Evolutionary conservation across 2,888 invertebrate genomes (phyloP).

Genomic region (Pherbina coryleti): DNA sequence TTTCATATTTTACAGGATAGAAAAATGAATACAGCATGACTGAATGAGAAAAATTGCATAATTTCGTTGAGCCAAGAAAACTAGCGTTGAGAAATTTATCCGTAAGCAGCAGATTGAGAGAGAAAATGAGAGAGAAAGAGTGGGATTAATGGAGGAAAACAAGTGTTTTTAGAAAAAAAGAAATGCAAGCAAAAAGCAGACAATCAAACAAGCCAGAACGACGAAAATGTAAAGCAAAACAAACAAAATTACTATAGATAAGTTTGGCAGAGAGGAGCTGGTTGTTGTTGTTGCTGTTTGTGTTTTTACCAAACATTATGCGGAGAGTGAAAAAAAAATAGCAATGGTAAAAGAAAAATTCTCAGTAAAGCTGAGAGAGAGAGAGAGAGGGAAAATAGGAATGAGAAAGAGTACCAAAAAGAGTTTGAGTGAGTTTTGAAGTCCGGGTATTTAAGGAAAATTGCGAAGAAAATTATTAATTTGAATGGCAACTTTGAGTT

Average conservation of each 20-base stretch:
- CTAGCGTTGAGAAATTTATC: too few relatives aligned
- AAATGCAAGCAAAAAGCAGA: conserved; percentile 2
- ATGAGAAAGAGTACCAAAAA: neutral
- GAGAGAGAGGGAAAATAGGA: neutral
- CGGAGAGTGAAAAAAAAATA: too few relatives aligned
- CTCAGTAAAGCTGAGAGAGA: neutral
- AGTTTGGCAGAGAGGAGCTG: neutral
- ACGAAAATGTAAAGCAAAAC: conserved; percentile 36
- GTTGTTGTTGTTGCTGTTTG: too few relatives aligned
- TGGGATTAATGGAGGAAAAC: conserved; percentile 14
- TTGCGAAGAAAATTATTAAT: too few relatives aligned
- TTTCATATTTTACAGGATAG: neutral
- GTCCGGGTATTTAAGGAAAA: too few relatives aligned
- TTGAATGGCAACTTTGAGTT: neutral
- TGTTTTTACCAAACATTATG: too few relatives aligned
- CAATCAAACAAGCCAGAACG: neutral
- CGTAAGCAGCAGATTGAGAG: neutral
- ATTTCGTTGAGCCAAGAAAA: neutral
- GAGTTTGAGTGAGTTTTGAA: neutral
- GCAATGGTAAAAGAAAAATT: too few relatives aligned
- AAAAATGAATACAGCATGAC: neutral
- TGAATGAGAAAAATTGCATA: conserved; percentile 7
- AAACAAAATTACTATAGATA: conserved; percentile 30
- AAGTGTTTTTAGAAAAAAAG: conserved; percentile 18
- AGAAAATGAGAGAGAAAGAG: too few relatives aligned